These are phyloP conservation scores for Petrocephalus zakoni DNA, from an alignment of 2,113 vertebrate species.

Conservation along the genomic window DNA sequence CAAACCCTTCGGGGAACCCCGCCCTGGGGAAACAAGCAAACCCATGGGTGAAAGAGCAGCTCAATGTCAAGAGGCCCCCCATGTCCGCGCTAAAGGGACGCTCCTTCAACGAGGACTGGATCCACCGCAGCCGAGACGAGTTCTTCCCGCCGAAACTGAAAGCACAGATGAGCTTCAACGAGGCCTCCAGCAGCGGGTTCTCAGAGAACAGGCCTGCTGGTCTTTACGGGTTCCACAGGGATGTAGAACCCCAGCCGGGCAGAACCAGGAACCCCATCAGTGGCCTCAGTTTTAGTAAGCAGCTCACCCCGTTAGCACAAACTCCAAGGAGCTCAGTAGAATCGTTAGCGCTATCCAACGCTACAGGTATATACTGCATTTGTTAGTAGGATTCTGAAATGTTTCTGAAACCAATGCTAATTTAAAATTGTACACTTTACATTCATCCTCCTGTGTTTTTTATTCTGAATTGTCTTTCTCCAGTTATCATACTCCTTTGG, in stretches of 20 bases:
- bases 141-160: slow-evolving; percentile 77
- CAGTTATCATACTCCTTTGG: background rate
- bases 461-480: background rate
- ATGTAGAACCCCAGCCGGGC: slow-evolving; percentile 64
- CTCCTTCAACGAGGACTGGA: slow-evolving; percentile 78
- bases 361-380: slow-evolving; percentile 63
- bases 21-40: slow-evolving; percentile 60
- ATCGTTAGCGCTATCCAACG: slow-evolving; percentile 84
- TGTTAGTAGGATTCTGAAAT: background rate
- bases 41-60: slow-evolving; percentile 82
- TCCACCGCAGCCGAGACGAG: slow-evolving; percentile 75
- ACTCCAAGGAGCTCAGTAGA: slow-evolving; percentile 91
- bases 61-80: slow-evolving; percentile 81
- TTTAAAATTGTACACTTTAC: background rate
- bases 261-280: slow-evolving; percentile 87
- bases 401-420: background rate
- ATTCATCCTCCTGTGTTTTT: background rate
- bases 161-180: slow-evolving; percentile 84
- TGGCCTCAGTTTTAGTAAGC: slow-evolving; percentile 81
- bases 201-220: slow-evolving; percentile 78
- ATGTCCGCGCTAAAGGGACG: slow-evolving; percentile 81
- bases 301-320: slow-evolving; percentile 80
- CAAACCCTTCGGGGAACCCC: slow-evolving; percentile 51
- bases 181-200: slow-evolving; percentile 79
- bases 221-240: slow-evolving; percentile 77